Conservation (phyloP, 30 jellyfish, hydroid and myxozoan genomes). For the Hydra vulgaris region DNA sequence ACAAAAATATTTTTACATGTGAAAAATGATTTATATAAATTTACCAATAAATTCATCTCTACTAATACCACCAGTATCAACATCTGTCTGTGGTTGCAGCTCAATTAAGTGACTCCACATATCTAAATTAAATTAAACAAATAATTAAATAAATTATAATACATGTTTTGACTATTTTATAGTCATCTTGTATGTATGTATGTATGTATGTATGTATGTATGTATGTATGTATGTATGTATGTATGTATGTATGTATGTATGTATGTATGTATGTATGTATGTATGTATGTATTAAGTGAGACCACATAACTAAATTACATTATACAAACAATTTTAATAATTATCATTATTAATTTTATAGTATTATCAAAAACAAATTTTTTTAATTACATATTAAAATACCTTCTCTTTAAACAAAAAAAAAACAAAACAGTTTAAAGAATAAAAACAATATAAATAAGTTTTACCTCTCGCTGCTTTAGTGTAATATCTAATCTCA, state of each 20-base stretch:
- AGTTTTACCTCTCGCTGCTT: conserved; percentile 82
- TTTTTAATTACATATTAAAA: no score
- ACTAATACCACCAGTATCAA: conserved; percentile 86
- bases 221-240: conserved; percentile 6
- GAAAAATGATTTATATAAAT: no score
- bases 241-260: conserved; percentile 5
- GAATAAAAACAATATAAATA: no score
- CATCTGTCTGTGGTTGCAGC: conserved; percentile 95
- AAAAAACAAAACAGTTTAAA: no score
- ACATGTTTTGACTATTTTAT: no score
- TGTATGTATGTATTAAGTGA: background rate
- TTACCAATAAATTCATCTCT: conserved; percentile 82
- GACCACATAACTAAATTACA: no score
- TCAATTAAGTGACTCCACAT: conserved; percentile 88
- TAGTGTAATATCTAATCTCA: conserved; percentile 89
- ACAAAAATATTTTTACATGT: background rate
- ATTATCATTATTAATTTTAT: no score
- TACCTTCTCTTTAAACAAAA: no score
- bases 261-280: conserved; percentile 2
- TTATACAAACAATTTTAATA: no score
- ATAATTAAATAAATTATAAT: background rate
- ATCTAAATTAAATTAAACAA: conserved; percentile 15
- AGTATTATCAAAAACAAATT: no score
- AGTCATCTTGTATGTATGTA: no score
- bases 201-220: no score